Base-by-base conservation (phyloP, 2,888 invertebrate genomes). In the Agrilus mali region DNA sequence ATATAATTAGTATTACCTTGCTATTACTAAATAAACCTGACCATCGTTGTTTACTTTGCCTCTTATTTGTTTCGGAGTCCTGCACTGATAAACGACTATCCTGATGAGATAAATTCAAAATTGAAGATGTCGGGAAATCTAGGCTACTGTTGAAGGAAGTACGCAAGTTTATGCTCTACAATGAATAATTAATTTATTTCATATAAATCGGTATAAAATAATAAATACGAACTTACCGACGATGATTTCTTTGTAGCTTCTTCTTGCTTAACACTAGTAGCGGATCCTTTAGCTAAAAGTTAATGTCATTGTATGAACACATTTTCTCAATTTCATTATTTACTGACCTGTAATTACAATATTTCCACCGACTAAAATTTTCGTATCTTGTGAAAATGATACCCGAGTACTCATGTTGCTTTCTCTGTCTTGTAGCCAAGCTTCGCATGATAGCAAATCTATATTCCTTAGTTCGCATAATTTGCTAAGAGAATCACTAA, bases 11-110 rank as follows among this genome's bases (percentile, higher is more conserved):
- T 33, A 50, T 50, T 57, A 71, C 72, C 62, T 73, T 78, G 53
- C 74, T 77, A 54, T 79, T 77, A 44, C 80, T 78, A 60, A 82
- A 82, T 53, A 83, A 74, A 17, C 78, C 78, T 41, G 81, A 79
- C 78, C 82, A 80, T 48, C 82, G 73, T 59, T 81, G 80, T 59
- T 78, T 80, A 50, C 76, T 71, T 54, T 74, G 73, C 51, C 61
- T 68, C 55, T 64, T 67, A 56, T 52, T 64, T 59, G 49, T 63
- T 56, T 57, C 66, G 13, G 42, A 41, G 37, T 54, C 52, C 41
- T 53, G 50, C 22, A 48, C 47, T 22, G 48, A 48, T 7, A 50
- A 40, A 16, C 50, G 50, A 27, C 53, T 52, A 36, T 65, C 65
- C 48, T 61, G 62, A 15, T 60, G 53, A 13, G 59, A 59, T 43